These are phyloP conservation scores for Choristoneura rosaceana DNA, from an alignment of 2,888 invertebrate genomes.

Conservation along the genomic window DNA sequence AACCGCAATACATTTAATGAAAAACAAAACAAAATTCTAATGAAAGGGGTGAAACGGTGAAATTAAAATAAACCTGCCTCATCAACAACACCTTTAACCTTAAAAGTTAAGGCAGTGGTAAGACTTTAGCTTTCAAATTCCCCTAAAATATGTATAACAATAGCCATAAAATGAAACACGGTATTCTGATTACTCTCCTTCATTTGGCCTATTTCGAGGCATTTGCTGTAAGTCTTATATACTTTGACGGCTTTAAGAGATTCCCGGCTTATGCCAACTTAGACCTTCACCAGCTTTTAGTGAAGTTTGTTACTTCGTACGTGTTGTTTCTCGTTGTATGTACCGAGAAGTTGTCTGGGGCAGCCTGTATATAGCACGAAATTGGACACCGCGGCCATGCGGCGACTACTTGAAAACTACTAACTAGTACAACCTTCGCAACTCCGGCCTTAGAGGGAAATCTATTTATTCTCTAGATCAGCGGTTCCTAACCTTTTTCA, in stretches of 20 bases:
- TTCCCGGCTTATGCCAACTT: constrained; percentile 66
- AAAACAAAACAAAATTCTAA: too few relatives aligned
- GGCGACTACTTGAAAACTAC: constrained; percentile 26
- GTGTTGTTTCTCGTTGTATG: constrained; percentile 41
- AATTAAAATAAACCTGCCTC: too few relatives aligned
- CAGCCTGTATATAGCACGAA: constrained; percentile 8
- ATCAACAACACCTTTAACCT: too few relatives aligned
- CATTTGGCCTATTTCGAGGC: constrained; percentile 42
- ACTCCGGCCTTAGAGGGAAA: neutral
- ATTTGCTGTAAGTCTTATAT: constrained; percentile 54
- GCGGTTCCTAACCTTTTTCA: too few relatives aligned
- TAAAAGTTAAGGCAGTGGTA: neutral
- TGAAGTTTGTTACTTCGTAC: constrained; percentile 56
- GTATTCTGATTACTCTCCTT: constrained; percentile 34
- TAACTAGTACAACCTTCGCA: constrained; percentile 21
- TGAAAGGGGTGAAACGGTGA: too few relatives aligned
- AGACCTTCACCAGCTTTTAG: constrained; percentile 57
- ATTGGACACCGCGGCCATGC: constrained; percentile 16
- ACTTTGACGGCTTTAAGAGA: constrained; percentile 64
- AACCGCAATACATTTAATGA: too few relatives aligned
- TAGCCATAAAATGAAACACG: constrained; percentile 28
- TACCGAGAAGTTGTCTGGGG: constrained; percentile 25
- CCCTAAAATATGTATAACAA: constrained; percentile 23
- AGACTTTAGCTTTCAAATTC: constrained; percentile 2
- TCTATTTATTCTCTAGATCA: neutral